Evolutionary conservation across 2,888 invertebrate genomes (phyloP), one percentile per base, ranked within the genome.

Genomic region (Spatulosminthurus flaviceps): DNA sequence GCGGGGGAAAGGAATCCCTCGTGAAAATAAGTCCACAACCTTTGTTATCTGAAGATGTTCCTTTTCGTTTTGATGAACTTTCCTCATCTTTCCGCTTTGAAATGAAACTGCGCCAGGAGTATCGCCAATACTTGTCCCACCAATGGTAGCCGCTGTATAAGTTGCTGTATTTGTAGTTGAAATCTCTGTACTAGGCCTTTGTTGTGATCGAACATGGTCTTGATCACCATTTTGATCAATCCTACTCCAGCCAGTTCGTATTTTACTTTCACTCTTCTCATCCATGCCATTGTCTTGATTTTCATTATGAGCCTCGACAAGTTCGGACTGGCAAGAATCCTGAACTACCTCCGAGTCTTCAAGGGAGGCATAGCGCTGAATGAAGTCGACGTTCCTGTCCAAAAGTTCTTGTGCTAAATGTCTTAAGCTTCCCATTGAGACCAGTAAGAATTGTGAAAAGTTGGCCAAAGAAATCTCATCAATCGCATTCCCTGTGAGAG

Each of bases 391-490:
- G 77, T 83, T 83, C 81, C 82, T 83, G 78, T 82, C 81, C 70
- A 82, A 76, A 75, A 85, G 81, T 76, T 84, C 78, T 70, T 71
- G 60, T 41, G 83, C 84, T 81, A 85, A 82, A 79, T 80, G 73
- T 60, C 79, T 75, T 77, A 84, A 77, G 79, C 84, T 84, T 69
- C 80, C 82, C 81, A 81, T 81, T 61, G 85, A 82, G 77, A 84
- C 79, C 41, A 84, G 81, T 60, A 84, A 80, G 79, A 82, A 85
- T 77, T 85, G 85, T 26, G 84, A 84, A 69, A 82, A 81, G 81
- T 85, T 85, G 69, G 84, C 83, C 77, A 85, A 79, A 78, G 85
- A 85, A 79, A 85, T 83, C 80, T 83, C 81, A 66, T 85, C 84
- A 78, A 82, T 51, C 13, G 83, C 81, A 77, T 83, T 83, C 80